Evolutionary conservation across 2,888 invertebrate species (phyloP), one percentile per base, ranked within the genome.

Genomic region (Cinara cedri): DNA sequence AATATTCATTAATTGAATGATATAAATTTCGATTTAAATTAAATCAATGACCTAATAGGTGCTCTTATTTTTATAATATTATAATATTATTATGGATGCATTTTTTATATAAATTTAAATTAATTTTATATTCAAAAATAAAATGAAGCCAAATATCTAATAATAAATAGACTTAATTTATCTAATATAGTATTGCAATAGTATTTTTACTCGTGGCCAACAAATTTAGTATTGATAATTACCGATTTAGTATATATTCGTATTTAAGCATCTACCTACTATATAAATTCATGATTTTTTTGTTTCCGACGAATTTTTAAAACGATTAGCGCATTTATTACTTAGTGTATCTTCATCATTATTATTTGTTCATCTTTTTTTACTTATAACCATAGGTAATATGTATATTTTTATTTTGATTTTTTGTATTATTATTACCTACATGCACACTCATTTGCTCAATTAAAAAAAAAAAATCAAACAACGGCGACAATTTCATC

Each of bases 401-500:
- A 34, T 34, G 6, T 34, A 34, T 34, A 34, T 6, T 34, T 6
- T 4, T 34, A 4, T 34, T 34, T 34, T 34, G 3, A 4, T 34
- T 34, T 34, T 34, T 34, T 34, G 3, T 34, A 34, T 63, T 0
- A 42, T 74, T 51, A 16, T 51, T 51, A 42, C 63, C 51, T 63
- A 54, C 42, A 11, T 42, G 76, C 76, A 78, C 76, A 49, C 76
- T 34, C 19, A 68, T 78, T 78, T 78, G 76, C 76, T 78, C 76
- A 78, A 76, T 65, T n/a, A 3, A 62, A 42, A 74, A 19, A 26
- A 21, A 8, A 26, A 60, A 68, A 68, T 78, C 68, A 78, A 78
- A 78, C 26, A 55, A 55, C n/a, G 68, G 55, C 46, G 49, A 78
- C 66, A 57, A 68, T 66, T 68, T 60, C 68, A 70, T 78, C 49